A percentile compares a stretch with the other conserved stretches of the same genome.
phyloP scores from a whole-genome alignment of 1,140 invertebrate genomes.

The Macrotrachela quadricornifera region DNA sequence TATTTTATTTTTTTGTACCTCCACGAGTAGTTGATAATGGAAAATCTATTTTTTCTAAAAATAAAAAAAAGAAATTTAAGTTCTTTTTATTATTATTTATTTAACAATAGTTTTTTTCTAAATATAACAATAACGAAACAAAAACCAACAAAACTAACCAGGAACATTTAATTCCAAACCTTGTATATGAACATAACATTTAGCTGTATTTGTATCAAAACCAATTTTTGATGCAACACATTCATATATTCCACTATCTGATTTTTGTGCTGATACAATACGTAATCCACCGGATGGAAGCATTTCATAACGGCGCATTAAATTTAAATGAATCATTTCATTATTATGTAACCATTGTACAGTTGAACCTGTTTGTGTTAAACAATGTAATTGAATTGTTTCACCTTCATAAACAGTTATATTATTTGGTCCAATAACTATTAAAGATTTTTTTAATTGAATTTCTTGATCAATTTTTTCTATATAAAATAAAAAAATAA shows the following conservation, averaged over 20 bases:
- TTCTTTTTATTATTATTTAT: no score
- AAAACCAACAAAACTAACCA: no score
- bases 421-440: conserved; percentile 10
- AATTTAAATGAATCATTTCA: conserved; percentile 2
- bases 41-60: no score
- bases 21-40: no score
- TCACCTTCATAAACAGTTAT: conserved; percentile 6
- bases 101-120: no score
- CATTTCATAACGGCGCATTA: conserved; percentile 9
- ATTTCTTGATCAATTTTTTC: not conserved
- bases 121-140: no score
- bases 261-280: conserved; percentile 6
- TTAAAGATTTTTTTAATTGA: conserved; percentile 1
- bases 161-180: no score
- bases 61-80: no score
- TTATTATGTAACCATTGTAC: conserved; percentile 10
- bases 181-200: conserved; percentile 3
- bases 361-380: not conserved
- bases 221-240: conserved; percentile 8
- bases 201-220: conserved; percentile 4
- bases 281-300: conserved; percentile 1
- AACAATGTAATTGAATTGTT: conserved; percentile 4
- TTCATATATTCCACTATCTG: conserved; percentile 9
- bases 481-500: not conserved
- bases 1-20: no score